Evolutionary conservation across 2,797 vertebrate species (phyloP), one percentile per base, ranked within the genome.

Genomic region (Heteromormyrus szaboi): DNA sequence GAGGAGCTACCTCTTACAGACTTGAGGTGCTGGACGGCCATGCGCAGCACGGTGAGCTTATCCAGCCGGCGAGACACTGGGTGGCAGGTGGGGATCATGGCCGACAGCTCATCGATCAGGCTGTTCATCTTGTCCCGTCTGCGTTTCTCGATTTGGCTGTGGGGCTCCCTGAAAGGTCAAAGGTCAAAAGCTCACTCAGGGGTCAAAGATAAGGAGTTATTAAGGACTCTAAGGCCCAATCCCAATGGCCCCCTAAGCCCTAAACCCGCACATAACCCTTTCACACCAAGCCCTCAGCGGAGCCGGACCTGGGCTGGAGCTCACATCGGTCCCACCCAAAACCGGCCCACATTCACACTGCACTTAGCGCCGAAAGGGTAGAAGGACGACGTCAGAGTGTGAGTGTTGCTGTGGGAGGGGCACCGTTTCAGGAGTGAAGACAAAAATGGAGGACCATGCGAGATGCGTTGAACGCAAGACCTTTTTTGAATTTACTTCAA

Each of bases 111-210:
- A 89, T 98, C 97, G 46, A 99, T 99, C 89, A 99, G 92, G 86
- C 95, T 96, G 93, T 99, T 99, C 97, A 99, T 99, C 95, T 98
- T 99, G 91, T 98, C 97, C 90, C 98, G 95, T 91, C 98, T 96
- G 87, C 97, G 94, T 93, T 99, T 99, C 91, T 99, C 98, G 1
- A 97, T 99, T 93, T 98, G 97, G 93, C 98, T 99, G 91, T 99
- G 98, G 53, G 97, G 97, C 93, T 99, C 98, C 93, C 98, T 99
- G 91, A 5, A 90, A 62, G 37, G 68, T 22, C 8, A 54, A 33
- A 88, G 41, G 6, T 53, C 14, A 25, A 17, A 72, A 50, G 3
- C 62, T 44, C 44, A 72, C 19, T 19, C 85, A 12, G 22, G 12
- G 22, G 85, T 19, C 53, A 59, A 29, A 37, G 50, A 68, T 0